phyloP scores from a whole-genome alignment of 2,888 invertebrate species.

The Antitype chi region DNA sequence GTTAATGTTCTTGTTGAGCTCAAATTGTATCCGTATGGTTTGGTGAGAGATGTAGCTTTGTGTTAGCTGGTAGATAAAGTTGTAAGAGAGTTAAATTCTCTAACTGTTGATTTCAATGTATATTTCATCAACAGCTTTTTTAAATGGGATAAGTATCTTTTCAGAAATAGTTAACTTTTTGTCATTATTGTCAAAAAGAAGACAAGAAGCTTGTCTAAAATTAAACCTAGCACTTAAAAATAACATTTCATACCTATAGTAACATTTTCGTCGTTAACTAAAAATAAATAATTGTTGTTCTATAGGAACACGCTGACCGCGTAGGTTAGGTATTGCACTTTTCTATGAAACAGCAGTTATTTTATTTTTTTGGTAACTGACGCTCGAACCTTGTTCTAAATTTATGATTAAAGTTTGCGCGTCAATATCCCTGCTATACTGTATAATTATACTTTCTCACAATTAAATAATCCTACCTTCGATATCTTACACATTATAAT shows the following conservation, averaged over 20 bases:
- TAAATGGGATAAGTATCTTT: not conserved
- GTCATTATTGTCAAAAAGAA: not conserved
- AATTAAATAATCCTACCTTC: not conserved
- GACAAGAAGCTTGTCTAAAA: not conserved
- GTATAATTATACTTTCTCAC: too few species aligned
- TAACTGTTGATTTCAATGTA: not conserved
- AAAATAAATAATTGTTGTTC: too few species aligned
- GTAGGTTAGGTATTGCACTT: too few species aligned
- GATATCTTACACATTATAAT: not conserved
- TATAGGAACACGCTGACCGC: too few species aligned
- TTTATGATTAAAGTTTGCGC: too few species aligned
- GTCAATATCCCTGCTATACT: too few species aligned
- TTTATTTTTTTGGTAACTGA: too few species aligned
- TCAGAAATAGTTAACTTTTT: not conserved
- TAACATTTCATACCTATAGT: too few species aligned
- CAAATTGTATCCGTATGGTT: constrained; percentile 27
- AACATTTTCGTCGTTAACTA: too few species aligned
- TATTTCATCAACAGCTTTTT: not conserved
- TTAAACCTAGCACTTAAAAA: not conserved
- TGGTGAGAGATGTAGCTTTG: constrained; percentile 20
- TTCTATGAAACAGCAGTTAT: too few species aligned
- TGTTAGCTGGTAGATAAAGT: not conserved
- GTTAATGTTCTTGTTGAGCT: constrained; percentile 27
- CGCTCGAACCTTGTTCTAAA: too few species aligned
- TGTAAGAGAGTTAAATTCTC: not conserved